Conservation (phyloP, 2,888 invertebrate genomes). For the Thymelicus sylvestris region DNA sequence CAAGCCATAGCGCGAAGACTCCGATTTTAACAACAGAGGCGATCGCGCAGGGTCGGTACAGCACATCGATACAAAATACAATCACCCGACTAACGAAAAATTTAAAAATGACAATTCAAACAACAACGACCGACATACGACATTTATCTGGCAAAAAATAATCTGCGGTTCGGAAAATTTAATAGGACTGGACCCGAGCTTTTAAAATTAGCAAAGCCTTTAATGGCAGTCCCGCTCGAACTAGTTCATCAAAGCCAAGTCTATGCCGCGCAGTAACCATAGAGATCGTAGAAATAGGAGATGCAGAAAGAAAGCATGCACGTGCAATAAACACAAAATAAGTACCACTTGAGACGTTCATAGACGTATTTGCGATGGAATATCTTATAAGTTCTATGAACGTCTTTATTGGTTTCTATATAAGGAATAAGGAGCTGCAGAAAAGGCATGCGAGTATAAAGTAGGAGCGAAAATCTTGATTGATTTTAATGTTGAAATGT, state of each 20-base stretch:
- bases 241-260: conserved; percentile 78
- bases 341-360: conserved; percentile 64
- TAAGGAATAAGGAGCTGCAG: conserved; percentile 63
- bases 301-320: conserved; percentile 80
- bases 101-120: conserved; percentile 64
- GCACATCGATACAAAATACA: conserved; percentile 60
- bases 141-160: conserved; percentile 72
- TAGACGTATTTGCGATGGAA: conserved; percentile 39
- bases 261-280: conserved; percentile 85
- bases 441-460: conserved; percentile 78
- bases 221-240: conserved; percentile 72
- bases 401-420: conserved; percentile 59
- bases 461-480: conserved; percentile 73
- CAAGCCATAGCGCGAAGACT: conserved; percentile 75
- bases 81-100: conserved; percentile 64
- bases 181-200: conserved; percentile 48
- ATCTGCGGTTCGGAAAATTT: conserved; percentile 45
- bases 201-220: conserved; percentile 66
- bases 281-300: conserved; percentile 83
- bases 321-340: conserved; percentile 65
- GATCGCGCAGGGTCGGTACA: conserved; percentile 72
- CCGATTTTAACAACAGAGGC: conserved; percentile 64
- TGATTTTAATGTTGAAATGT: conserved; percentile 32
- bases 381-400: conserved; percentile 50
- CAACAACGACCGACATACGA: conserved; percentile 74